Evolutionary conservation across 2,113 vertebrate species (phyloP), one percentile per base, ranked within the genome.

Genomic region (Andinoacara biseriatus): DNA sequence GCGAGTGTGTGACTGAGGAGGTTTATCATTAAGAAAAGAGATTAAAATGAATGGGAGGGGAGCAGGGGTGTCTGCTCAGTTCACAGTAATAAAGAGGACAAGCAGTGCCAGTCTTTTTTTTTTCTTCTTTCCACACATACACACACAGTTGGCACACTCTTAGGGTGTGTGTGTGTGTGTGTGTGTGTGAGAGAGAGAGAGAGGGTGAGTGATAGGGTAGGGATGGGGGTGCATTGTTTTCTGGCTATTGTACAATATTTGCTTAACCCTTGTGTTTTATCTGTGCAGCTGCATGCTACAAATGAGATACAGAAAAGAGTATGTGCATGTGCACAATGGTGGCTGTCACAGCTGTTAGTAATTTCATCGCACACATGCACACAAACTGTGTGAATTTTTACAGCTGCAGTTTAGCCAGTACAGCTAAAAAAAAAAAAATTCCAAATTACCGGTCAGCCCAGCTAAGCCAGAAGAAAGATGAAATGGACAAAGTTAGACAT

Each of bases 171-270:
- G 86, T 80, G 29, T 59, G 74, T 74, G 58, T 26, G 69, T 76
- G 82, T 38, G 83, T 79, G 86, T 62, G 61, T 77, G 80, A 20
- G 24, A 29, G 40, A 11, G 14, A 49, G 14, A 6, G 46, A 17
- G 14, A 17, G 15, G 6, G 43, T 33, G 88, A 76, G 79, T 81
- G 80, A 86, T 76, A 74, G 63, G 65, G 20, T 82, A 78, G 78
- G 69, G 83, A 80, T 65, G 75, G 79, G 54, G 61, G 57, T 81
- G 54, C 87, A 89, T 90, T 95, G 93, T 95, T 94, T 94, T 91
- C 82, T 76, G 74, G 92, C 92, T 87, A 92, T 93, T 95, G 93
- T 94, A 91, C 85, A 92, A 92, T 94, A 94, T 95, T 95, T 95
- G 92, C 90, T 93, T 94, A 94, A 94, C 92, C 91, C 91, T 87